Conservation (phyloP, 2,888 invertebrate species). For the Dastarcus helophoroides region DNA sequence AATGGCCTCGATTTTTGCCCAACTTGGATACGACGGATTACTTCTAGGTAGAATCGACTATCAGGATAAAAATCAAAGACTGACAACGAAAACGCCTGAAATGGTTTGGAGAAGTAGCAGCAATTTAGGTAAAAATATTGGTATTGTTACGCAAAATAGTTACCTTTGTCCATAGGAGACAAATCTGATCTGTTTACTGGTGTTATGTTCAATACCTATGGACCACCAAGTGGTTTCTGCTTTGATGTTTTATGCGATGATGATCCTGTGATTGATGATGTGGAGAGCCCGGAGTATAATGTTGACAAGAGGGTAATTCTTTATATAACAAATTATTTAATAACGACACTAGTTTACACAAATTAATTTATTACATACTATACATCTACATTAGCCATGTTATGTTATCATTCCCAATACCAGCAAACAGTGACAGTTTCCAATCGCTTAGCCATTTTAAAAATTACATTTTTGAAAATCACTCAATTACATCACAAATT, state of each 20-base stretch:
- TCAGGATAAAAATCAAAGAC: constrained; percentile 60
- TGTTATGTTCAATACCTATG: constrained; percentile 68
- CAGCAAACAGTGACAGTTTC: too few relatives aligned
- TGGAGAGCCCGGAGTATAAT: constrained; percentile 70
- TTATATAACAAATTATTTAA: too few relatives aligned
- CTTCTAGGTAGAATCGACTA: constrained; percentile 82
- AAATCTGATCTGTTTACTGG: constrained; percentile 71
- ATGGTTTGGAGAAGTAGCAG: constrained; percentile 73
- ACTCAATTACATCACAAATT: too few relatives aligned
- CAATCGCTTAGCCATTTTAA: too few relatives aligned
- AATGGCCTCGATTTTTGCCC: constrained; percentile 67
- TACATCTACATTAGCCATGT: too few relatives aligned
- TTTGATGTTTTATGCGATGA: constrained; percentile 80
- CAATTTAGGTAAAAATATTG: constrained; percentile 46
- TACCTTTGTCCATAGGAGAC: constrained; percentile 38
- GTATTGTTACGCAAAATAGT: neutral
- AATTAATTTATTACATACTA: too few relatives aligned
- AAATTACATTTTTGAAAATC: too few relatives aligned
- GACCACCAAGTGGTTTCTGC: constrained; percentile 83
- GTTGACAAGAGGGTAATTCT: constrained; percentile 57
- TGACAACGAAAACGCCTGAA: constrained; percentile 55
- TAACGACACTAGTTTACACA: too few relatives aligned
- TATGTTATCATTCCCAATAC: too few relatives aligned
- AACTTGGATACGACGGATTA: constrained; percentile 82
- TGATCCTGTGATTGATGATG: constrained; percentile 78